Base-by-base conservation (phyloP, 2,888 invertebrate genomes). In the Steinernema scapterisci region DNA sequence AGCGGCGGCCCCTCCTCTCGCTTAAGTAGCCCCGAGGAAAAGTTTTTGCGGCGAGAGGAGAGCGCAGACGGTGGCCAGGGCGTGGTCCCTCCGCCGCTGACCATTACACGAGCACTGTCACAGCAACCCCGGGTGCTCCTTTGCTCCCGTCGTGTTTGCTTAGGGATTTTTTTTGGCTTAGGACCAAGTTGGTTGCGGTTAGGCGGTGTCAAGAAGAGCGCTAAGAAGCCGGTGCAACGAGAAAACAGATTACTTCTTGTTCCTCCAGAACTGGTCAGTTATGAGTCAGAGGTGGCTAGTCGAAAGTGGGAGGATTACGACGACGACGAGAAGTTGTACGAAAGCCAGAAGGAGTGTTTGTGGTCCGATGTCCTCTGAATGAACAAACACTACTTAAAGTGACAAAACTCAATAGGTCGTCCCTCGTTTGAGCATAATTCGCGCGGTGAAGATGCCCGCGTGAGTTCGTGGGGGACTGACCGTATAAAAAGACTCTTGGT, bases 11-110 rank as follows among this genome's bases (percentile, higher is more conserved):
- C 31, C 31, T 16, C 31, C 16, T 3, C 13, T 6, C 31, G 23
- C 31, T 63, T 63, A 63, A 63, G 63, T 63, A 63, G 63, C 63
- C 63, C 25, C 5, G 11, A 27, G 38, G 63, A 31, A 63, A 31
- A 31, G 63, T 63, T 63, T 63, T 63, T 63, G 63, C 63, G 31
- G 25, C 7, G 9, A 27, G 63, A 63, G n/a, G 63, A 63, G 63
- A 63, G 63, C 63, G 63, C 63, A 63, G 63, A 63, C 63, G 38
- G 21, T 23, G 3, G 63, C 19, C 63, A 27, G 63, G 63, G 63
- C 63, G 63, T 63, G 63, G 21, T 25, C n/a, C n/a, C n/a, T n/a
- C n/a, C n/a, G n/a, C n/a, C 63, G 27, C 63, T 63, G 38, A 38
- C 38, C 38, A 38, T 9, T 38, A 38, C 63, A 13, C 63, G 63